Base-by-base conservation (phyloP, 2,113 vertebrate genomes). In the Pollachius pollachius region DNA sequence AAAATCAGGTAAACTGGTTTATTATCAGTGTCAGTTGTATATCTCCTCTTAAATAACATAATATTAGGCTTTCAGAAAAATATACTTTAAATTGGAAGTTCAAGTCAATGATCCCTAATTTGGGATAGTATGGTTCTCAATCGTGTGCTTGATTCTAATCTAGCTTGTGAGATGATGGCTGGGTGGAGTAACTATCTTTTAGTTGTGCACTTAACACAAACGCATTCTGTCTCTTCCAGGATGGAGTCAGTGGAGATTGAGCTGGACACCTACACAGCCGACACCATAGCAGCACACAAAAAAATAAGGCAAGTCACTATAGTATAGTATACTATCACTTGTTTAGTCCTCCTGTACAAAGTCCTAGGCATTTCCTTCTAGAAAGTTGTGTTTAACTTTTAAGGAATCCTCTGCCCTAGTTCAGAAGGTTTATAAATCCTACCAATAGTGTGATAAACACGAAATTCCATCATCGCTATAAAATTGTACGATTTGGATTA, bases 171-270 rank as follows among this genome's bases (percentile, higher is more conserved):
- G 30, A 34, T 34, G 30, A 7, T 34, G 30, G 30, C 6, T 34
- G 30, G 30, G 30, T 34, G 41, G 8, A 48, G 41, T 48, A 9
- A 9, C 41, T 48, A 13, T 48, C 8, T 9, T 48, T 7, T 48
- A 48, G 41, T 48, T 9, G 2, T 13, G 8, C 41, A 9, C 41
- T 48, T 0, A 48, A 9, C 6, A 9, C 41, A 2, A 48, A 6
- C 54, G 7, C 54, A 12, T 60, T 71, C 9, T 72, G 68, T 19
- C 1, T 71, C 67, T 34, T 12, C 52, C 77, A 96, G 95, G 72
- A 85, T 89, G 21, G 94, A 95, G 81, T 92, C 95, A 87, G 78
- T 94, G 8, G 92, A 92, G 74, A 82, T 96, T 63, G 87, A 94
- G 71, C 81, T 93, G 62, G 92, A 95, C 70, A 94, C 93, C 1